Evolutionary conservation across 2,888 invertebrate genomes (phyloP), one percentile per base, ranked within the genome.

Genomic region (Zygaena filipendulae): DNA sequence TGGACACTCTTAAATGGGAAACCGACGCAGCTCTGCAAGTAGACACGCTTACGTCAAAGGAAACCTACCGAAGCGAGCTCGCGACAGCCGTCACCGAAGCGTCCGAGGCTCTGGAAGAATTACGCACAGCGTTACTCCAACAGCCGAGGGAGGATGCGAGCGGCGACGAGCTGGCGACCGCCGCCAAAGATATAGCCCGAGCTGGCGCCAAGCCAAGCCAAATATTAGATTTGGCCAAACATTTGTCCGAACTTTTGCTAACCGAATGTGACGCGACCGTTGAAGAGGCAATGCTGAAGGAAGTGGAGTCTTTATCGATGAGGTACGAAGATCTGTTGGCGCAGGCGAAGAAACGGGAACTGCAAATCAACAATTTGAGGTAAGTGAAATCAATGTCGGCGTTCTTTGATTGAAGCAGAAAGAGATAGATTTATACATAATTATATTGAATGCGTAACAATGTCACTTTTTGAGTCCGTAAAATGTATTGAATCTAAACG

Each of bases 21-120:
- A 85, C 85, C 9, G 91, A 93, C 47, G 84, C 85, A 1, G 86
- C 88, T 1, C 87, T 91, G 3, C 93, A 94, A 77, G 93, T 93
- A 2, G 87, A 92, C 52, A 94, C 93, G 0, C 62, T 93, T 21
- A 91, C 91, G 21, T 87, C 91, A 3, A 88, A 90, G 58, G 92
- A 93, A 52, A 92, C 92, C 1, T 94, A 92, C 52, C 69, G 87
- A 29, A 86, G 85, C 44, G 92, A 94, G 59, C 64, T 94, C 19
- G 81, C 84, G 21, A 84, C 86, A 3, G 93, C 92, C 0, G 81
- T 92, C 3, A 70, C 69, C 22, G 93, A 94, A 51, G 87, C 90
- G 39, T 82, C 82, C 25, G 81, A 77, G 4, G 84, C 88, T 35
- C 67, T 93, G 3, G 84, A 87, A 29, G 81, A 84, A 5, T 67